phyloP scores from a whole-genome alignment of 23 tunicate genomes.

The Phallusia fumigata region DNA sequence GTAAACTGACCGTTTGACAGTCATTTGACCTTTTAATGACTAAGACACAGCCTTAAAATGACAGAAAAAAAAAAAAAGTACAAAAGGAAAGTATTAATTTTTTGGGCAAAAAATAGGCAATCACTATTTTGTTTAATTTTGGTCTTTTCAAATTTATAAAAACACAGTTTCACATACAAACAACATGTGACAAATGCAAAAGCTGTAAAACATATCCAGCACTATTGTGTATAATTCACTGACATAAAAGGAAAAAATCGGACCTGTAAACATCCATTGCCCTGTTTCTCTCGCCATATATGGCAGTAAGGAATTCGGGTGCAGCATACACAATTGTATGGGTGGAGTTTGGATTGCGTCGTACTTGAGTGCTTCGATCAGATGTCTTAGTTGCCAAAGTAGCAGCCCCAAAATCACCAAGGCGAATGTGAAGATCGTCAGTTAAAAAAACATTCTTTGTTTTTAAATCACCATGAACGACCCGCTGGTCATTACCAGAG shows the following conservation, averaged over 20 bases:
- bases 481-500: slow-evolving; percentile 38
- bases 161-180: too few species aligned
- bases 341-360: background rate
- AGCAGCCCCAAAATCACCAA: slow-evolving; percentile 50
- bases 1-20: too few species aligned
- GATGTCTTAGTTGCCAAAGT: slow-evolving; percentile 33
- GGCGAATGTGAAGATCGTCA: slow-evolving; percentile 20
- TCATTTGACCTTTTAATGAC: too few species aligned
- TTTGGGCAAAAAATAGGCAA: too few species aligned
- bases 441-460: slow-evolving; percentile 29
- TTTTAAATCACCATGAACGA: slow-evolving; percentile 51
- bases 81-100: too few species aligned
- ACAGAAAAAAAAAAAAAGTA: too few species aligned
- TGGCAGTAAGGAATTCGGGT: slow-evolving; percentile 27
- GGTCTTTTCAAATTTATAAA: too few species aligned
- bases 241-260: background rate
- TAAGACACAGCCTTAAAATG: too few species aligned
- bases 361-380: slow-evolving; percentile 9
- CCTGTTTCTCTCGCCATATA: background rate
- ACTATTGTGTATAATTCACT: too few species aligned
- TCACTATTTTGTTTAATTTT: too few species aligned
- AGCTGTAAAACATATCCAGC: too few species aligned
- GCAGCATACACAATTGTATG: slow-evolving; percentile 39
- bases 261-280: slow-evolving; percentile 40
- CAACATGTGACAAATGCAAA: too few species aligned